phyloP scores from a whole-genome alignment of 92 coral and sea anemone genomes.

The Porites cylindrica region DNA sequence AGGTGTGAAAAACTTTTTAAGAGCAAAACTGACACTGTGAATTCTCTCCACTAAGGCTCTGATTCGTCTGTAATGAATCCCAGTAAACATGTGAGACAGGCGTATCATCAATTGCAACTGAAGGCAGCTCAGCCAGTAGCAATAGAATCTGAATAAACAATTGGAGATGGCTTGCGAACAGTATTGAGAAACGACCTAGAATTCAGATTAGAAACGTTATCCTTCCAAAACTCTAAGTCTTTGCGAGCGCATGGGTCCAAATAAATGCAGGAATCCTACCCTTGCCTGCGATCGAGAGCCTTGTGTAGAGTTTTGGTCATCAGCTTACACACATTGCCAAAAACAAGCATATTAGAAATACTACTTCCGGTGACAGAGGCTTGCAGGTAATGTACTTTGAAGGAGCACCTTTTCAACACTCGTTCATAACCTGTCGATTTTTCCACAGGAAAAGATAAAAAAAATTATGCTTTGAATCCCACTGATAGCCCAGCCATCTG shows the following conservation, averaged over 20 bases:
- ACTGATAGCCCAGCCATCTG: too few relatives aligned
- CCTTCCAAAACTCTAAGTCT: conserved; percentile 47
- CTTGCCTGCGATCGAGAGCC: background rate
- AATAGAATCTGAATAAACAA: conserved; percentile 45
- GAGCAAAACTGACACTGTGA: background rate
- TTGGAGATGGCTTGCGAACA: background rate
- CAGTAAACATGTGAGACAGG: conserved; percentile 24
- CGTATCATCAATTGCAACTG: conserved; percentile 38
- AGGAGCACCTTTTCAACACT: background rate
- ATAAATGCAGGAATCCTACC: conserved; percentile 7
- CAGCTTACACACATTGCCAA: too few relatives aligned
- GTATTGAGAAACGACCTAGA: background rate
- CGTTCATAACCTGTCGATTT: conserved; percentile 42
- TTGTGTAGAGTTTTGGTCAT: too few relatives aligned
- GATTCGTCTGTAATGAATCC: conserved; percentile 32
- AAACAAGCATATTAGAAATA: too few relatives aligned
- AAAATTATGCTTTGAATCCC: background rate
- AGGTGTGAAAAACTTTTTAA: background rate
- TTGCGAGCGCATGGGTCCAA: conserved; percentile 5
- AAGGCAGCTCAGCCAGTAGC: conserved; percentile 68
- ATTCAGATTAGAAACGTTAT: background rate
- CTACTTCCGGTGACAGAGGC: too few relatives aligned
- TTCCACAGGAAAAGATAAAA: background rate
- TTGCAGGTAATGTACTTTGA: too few relatives aligned
- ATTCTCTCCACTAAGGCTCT: conserved; percentile 34